Conservation (phyloP, 2,888 invertebrate species). For the Mylabris sibirica region DNA sequence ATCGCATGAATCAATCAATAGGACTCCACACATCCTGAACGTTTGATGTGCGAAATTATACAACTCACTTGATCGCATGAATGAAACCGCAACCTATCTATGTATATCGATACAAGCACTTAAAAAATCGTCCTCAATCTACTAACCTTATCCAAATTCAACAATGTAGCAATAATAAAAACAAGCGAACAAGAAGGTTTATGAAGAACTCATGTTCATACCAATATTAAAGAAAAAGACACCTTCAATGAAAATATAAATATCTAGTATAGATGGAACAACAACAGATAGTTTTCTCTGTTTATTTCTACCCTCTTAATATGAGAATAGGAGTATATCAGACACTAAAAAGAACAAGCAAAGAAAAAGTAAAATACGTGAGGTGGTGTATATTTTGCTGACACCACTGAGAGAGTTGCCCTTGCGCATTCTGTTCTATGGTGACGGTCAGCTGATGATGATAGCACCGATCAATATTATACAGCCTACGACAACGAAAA, state of each 20-base stretch:
- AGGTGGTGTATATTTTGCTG: conserved; percentile 14
- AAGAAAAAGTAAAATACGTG: conserved; percentile 21
- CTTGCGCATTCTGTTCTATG: conserved; percentile 30
- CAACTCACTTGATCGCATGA: too few species aligned
- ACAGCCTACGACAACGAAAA: conserved; percentile 49
- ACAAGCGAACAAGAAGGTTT: too few species aligned
- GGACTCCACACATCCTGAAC: too few species aligned
- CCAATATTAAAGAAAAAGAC: too few species aligned
- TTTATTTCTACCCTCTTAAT: background rate
- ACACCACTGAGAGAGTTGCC: conserved; percentile 21
- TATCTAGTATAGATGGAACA: too few species aligned
- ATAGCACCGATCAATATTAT: conserved; percentile 41
- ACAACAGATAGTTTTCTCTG: background rate
- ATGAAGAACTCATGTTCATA: background rate
- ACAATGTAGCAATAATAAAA: too few species aligned
- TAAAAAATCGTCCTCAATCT: too few species aligned
- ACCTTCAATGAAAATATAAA: background rate
- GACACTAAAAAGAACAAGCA: background rate
- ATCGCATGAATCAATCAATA: too few species aligned
- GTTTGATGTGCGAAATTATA: too few species aligned
- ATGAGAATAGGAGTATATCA: background rate
- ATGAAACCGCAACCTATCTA: too few species aligned
- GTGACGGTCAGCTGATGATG: conserved; percentile 51
- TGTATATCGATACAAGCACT: too few species aligned
- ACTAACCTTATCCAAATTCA: too few species aligned